A percentile compares a stretch with the other conserved stretches of the same genome.
Evolutionary conservation across 2,797 vertebrate species (phyloP).

Genomic region (Fratercula arctica): DNA sequence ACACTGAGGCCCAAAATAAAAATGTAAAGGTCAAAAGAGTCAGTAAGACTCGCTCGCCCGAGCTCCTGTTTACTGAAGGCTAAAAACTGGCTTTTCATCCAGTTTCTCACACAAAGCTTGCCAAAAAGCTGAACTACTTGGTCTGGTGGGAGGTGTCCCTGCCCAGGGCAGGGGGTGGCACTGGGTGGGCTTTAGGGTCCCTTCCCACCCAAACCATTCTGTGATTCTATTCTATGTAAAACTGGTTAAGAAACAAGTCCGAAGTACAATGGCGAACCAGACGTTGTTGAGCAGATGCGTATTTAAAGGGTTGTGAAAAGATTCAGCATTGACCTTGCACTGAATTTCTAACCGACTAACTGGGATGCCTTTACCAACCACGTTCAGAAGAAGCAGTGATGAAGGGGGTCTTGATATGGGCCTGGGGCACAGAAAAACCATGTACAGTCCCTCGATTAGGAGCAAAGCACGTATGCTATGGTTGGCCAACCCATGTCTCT

Average conservation of each 20-base stretch:
- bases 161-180: no score
- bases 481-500: accelerated
- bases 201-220: no score
- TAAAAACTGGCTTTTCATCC: not conserved
- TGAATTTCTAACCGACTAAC: not conserved
- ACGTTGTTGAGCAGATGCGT: accelerated
- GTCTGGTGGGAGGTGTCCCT: no score
- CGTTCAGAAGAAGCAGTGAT: accelerated
- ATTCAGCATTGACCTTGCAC: not conserved
- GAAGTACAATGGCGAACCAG: accelerated
- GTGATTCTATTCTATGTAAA: not conserved
- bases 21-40: not conserved
- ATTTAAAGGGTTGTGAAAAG: not conserved
- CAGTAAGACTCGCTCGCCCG: accelerated
- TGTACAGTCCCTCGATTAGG: accelerated
- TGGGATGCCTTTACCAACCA: accelerated
- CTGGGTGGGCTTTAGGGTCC: no score
- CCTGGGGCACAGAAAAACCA: no score
- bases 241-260: not conserved
- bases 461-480: not conserved
- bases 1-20: not conserved
- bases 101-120: accelerated
- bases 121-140: not conserved
- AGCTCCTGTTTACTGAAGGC: not conserved
- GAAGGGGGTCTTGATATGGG: not conserved